phyloP scores from a whole-genome alignment of 2,797 vertebrate genomes.

The Protonibea diacanthus region DNA sequence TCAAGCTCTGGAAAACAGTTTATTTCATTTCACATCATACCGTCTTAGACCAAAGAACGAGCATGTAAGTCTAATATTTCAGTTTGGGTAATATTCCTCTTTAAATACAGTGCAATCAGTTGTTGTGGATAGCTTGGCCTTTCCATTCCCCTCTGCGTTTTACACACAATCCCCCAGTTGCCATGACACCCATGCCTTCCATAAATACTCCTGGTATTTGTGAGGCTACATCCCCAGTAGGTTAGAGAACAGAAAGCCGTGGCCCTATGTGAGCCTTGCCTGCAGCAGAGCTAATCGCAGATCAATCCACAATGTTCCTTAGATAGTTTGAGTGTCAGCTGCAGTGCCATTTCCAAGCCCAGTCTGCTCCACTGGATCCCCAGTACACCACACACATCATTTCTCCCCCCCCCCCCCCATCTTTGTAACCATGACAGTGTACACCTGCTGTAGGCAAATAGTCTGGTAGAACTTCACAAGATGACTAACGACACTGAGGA shows the following conservation, averaged over 20 bases:
- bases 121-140: constrained; percentile 64
- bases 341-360: neutral
- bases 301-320: constrained; percentile 40
- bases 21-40: neutral
- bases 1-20: neutral
- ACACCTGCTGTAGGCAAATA: constrained; percentile 20
- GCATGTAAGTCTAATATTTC: neutral
- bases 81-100: constrained; percentile 6
- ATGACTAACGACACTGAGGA: constrained; percentile 26
- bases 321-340: constrained; percentile 18
- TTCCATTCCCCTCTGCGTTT: constrained; percentile 65
- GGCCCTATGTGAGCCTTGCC: constrained; percentile 27
- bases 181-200: constrained; percentile 79
- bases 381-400: neutral
- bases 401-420: neutral
- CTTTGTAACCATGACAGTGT: neutral
- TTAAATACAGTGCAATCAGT: constrained; percentile 46
- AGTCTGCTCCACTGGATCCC: neutral
- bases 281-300: constrained; percentile 50
- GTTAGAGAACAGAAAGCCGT: constrained; percentile 49
- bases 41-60: neutral
- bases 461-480: constrained; percentile 5
- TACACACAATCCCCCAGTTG: constrained; percentile 79
- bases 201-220: constrained; percentile 82
- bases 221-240: constrained; percentile 66